Percentiles rank a stretch among this genome's conserved stretches.
Conservation (phyloP, 1,140 invertebrate species). For the Sarcophaga bullata region DNA sequence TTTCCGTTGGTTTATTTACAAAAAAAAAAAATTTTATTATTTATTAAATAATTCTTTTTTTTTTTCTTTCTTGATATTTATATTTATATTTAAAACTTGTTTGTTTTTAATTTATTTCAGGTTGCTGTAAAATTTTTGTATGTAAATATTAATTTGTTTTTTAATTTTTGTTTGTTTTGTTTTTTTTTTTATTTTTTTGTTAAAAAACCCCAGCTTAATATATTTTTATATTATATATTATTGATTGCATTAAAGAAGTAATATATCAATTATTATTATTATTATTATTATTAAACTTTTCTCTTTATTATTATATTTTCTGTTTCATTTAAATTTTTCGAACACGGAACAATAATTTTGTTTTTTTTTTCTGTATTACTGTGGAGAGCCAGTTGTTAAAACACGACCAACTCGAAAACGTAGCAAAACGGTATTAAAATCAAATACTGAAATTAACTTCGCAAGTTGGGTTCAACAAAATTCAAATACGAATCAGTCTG, state of each 20-base stretch:
- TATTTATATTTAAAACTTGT: slow-evolving; percentile 41
- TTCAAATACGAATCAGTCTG: slow-evolving; percentile 42
- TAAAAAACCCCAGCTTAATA: background rate
- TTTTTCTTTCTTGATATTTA: slow-evolving; percentile 23
- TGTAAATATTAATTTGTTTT: background rate
- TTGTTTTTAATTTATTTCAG: slow-evolving; percentile 32
- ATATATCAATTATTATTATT: no score
- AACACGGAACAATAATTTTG: slow-evolving; percentile 37
- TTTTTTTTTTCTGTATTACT: slow-evolving; percentile 27
- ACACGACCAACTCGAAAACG: slow-evolving; percentile 66
- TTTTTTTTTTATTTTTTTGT: background rate
- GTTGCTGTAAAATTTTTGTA: background rate
- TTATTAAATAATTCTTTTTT: slow-evolving; percentile 28
- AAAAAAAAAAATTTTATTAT: slow-evolving; percentile 32
- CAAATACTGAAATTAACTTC: slow-evolving; percentile 65
- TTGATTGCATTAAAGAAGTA: no score
- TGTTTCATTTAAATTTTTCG: slow-evolving; percentile 41
- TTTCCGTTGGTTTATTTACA: slow-evolving; percentile 53
- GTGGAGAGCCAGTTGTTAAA: slow-evolving; percentile 46
- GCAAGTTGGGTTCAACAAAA: slow-evolving; percentile 57
- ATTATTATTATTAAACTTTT: background rate
- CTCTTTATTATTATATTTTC: slow-evolving; percentile 35
- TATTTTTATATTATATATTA: background rate
- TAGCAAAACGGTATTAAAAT: slow-evolving; percentile 65
- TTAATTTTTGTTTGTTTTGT: no score